These are phyloP conservation scores for Orussus abietinus DNA, from an alignment of 1,140 invertebrate species.

Conservation along the genomic window DNA sequence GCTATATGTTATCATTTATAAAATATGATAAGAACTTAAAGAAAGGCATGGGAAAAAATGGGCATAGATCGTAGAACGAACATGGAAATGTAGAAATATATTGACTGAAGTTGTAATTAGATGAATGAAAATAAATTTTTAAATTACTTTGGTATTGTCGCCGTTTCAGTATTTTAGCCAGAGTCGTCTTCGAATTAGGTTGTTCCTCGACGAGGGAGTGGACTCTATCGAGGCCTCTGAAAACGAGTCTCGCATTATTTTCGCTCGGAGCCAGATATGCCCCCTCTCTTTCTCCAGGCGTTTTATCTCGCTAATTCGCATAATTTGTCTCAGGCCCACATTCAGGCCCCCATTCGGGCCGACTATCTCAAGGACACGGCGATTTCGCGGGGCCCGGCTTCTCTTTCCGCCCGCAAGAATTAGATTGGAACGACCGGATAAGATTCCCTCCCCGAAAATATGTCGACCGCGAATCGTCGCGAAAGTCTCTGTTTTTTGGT, in stretches of 20 bases:
- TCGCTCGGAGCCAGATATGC: too few relatives aligned
- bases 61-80: too few relatives aligned
- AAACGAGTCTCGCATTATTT: too few relatives aligned
- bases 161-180: background rate
- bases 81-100: too few relatives aligned
- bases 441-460: too few relatives aligned
- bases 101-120: too few relatives aligned
- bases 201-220: background rate
- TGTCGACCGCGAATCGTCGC: too few relatives aligned
- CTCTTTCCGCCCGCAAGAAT: conserved; percentile 19
- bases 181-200: background rate
- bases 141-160: background rate
- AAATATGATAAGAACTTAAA: too few relatives aligned
- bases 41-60: too few relatives aligned
- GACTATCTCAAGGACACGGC: background rate
- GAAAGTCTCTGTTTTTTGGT: too few relatives aligned
- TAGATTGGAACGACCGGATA: too few relatives aligned
- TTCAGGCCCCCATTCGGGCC: conserved; percentile 9
- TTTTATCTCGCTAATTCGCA: conserved; percentile 23
- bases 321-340: conserved; percentile 28
- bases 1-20: too few relatives aligned
- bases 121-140: background rate
- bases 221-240: background rate
- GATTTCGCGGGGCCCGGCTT: background rate
- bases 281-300: conserved; percentile 12